Evolutionary conservation across 2,113 vertebrate genomes (phyloP), one percentile per base, ranked within the genome.

Genomic region (Oxyura jamaicensis): DNA sequence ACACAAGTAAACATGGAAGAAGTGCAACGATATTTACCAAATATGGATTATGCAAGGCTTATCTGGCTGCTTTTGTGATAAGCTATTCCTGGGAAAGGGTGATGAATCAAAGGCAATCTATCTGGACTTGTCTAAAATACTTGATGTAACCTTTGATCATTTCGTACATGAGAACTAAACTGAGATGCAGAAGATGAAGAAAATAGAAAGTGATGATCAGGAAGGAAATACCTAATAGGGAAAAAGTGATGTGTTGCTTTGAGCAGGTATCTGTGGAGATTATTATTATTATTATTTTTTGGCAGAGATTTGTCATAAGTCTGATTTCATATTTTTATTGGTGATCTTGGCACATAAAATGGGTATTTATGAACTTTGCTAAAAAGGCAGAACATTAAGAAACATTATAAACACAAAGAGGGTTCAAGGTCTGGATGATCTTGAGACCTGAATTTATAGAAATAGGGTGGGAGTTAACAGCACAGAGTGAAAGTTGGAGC

Each of bases 11-110:
- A 88, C 26, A 90, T 48, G 77, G 73, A 86, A 96, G 73, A 89
- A 96, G 59, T 48, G 33, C 86, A 78, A 89, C 60, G 75, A 86
- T 86, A 60, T 71, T 95, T 93, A 88, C 94, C 77, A 93, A 95
- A 93, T 84, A 95, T 53, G 91, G 92, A 78, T 72, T 75, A 72
- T 31, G 29, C 39, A 29, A 68, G 39, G 15, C 52, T 95, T 63
- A 60, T 92, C 77, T 95, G 89, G 33, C 53, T 89, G 73, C 20
- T 84, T 93, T 86, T 67, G 72, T 77, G 94, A 80, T 83, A 67
- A 95, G 36, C 65, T 90, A 8, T 94, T 95, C 65, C 41, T 48
- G 92, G 79, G 16, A 50, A 68, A 86, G 58, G 15, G 28, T 67
- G 44, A 48, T 60, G 69, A 93, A 60, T 35, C 59, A 68, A 22